Evolutionary conservation across 1,140 invertebrate genomes (phyloP).

Genomic region (Drosophila yakuba): DNA sequence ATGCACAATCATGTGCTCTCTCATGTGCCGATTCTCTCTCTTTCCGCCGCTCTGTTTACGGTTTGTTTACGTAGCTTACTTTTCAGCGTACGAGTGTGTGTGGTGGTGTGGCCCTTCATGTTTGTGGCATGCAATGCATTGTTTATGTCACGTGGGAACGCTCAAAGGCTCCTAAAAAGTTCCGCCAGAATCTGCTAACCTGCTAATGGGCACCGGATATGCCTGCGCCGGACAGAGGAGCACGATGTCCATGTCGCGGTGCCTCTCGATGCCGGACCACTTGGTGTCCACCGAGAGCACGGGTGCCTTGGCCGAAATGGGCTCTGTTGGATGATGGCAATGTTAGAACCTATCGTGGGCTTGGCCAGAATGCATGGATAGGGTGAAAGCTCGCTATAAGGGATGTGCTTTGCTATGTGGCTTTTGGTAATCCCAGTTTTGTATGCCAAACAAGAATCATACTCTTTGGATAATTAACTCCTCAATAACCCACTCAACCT

Average conservation of each 20-base stretch:
- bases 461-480: not conserved
- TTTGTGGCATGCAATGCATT: slow-evolving; percentile 60
- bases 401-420: not conserved
- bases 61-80: slow-evolving; percentile 79
- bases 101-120: slow-evolving; percentile 28
- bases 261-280: slow-evolving; percentile 85
- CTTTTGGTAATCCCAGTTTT: not conserved
- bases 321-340: slow-evolving; percentile 85
- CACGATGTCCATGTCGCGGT: slow-evolving; percentile 85
- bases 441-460: no score
- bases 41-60: slow-evolving; percentile 42
- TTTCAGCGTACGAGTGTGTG: slow-evolving; percentile 47
- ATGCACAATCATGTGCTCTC: not conserved
- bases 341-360: not conserved
- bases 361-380: not conserved
- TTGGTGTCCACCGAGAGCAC: slow-evolving; percentile 86
- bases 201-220: slow-evolving; percentile 88
- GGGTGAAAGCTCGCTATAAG: not conserved
- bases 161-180: not conserved
- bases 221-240: slow-evolving; percentile 88
- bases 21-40: slow-evolving; percentile 24
- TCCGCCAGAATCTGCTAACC: slow-evolving; percentile 85
- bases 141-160: slow-evolving; percentile 44
- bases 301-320: slow-evolving; percentile 86
- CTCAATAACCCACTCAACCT: no score